phyloP scores from a whole-genome alignment of 2,888 invertebrate species.

The Zelleria hepariella region DNA sequence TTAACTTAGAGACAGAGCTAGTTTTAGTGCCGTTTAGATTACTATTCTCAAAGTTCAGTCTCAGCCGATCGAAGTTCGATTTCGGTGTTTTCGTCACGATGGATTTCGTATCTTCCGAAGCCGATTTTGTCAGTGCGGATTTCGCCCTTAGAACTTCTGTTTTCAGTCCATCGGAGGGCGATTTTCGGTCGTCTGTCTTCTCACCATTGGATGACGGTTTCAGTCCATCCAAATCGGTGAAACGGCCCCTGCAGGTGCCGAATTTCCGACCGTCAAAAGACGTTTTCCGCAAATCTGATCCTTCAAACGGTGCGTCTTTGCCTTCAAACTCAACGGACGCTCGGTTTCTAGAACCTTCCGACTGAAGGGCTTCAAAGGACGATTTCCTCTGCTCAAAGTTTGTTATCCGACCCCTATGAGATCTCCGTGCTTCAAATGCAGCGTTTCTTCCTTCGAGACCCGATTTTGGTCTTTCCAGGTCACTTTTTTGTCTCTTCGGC shows the following conservation, averaged over 20 bases:
- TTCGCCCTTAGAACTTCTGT: background rate
- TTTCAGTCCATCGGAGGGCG: background rate
- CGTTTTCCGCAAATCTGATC: background rate
- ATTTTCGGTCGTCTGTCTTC: background rate
- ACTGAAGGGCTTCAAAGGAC: background rate
- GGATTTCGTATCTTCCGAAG: background rate
- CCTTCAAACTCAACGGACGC: background rate
- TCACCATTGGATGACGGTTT: background rate
- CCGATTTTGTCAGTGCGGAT: background rate
- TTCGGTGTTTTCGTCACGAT: background rate
- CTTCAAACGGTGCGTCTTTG: background rate
- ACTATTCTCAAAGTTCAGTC: slow-evolving; percentile 43
- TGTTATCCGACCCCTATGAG: background rate
- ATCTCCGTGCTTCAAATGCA: no score
- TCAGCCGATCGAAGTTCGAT: slow-evolving; percentile 35
- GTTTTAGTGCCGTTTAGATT: slow-evolving; percentile 1
- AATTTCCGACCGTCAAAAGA: background rate
- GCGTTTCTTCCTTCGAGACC: background rate
- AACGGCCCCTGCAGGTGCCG: background rate
- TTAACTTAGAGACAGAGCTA: background rate
- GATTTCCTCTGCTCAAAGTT: background rate
- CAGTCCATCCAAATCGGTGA: background rate
- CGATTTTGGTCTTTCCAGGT: background rate
- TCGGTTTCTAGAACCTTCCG: background rate
- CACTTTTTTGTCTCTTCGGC: background rate